A percentile compares a stretch with the other conserved stretches of the same genome.
phyloP scores from a whole-genome alignment of 2,888 invertebrate genomes.

The Calliphora vomitoria region DNA sequence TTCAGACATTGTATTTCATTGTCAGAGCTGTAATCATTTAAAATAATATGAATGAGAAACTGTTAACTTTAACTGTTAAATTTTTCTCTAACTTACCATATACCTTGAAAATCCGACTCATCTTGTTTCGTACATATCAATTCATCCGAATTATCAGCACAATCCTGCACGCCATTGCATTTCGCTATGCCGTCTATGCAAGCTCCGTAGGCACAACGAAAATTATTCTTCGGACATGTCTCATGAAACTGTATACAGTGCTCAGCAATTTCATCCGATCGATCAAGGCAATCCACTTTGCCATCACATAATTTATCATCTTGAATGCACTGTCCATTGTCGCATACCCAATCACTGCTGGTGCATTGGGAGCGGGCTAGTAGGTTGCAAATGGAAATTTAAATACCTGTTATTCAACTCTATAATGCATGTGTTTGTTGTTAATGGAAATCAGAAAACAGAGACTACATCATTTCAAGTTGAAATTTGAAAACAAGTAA shows the following conservation, averaged over 20 bases:
- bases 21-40: constrained; percentile 9
- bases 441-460: too few relatives aligned
- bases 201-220: constrained; percentile 81
- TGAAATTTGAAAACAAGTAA: too few relatives aligned
- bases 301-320: constrained; percentile 79
- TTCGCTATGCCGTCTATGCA: constrained; percentile 73
- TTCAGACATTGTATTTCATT: constrained; percentile 75
- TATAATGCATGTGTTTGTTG: too few relatives aligned
- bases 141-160: constrained; percentile 78
- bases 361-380: constrained; percentile 74
- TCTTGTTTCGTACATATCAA: constrained; percentile 32
- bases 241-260: constrained; percentile 77
- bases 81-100: constrained; percentile 68
- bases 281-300: constrained; percentile 78
- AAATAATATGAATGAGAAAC: not conserved
- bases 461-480: too few relatives aligned
- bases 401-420: not conserved
- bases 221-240: constrained; percentile 85
- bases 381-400: not conserved
- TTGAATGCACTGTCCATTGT: constrained; percentile 80
- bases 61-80: too few relatives aligned
- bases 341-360: constrained; percentile 77
- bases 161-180: constrained; percentile 76
- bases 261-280: constrained; percentile 80
- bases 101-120: constrained; percentile 51